Conservation (phyloP, 2,888 invertebrate species). For the Julus scanicus region DNA sequence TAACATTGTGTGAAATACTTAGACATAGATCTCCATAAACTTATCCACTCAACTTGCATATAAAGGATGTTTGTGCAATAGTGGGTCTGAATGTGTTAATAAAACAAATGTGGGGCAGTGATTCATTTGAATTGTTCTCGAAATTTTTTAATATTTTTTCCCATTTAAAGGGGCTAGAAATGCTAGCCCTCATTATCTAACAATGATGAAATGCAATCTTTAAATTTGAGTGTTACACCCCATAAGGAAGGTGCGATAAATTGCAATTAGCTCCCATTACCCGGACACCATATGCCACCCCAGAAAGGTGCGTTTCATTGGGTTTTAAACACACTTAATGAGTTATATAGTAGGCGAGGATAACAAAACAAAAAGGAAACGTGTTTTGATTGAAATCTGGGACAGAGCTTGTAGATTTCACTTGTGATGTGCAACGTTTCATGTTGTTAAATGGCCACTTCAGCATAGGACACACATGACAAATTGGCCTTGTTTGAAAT, state of each 20-base stretch:
- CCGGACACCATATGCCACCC: conserved; percentile 3
- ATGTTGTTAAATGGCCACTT: not conserved
- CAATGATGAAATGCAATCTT: not conserved
- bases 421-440: conserved; percentile 16
- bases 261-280: not conserved
- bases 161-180: not conserved
- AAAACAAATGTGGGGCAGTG: not conserved
- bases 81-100: not conserved
- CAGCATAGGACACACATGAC: conserved; percentile 8
- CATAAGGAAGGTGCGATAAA: conserved; percentile 20
- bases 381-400: conserved; percentile 20
- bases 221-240: not conserved
- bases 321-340: not conserved
- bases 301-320: conserved; percentile 14
- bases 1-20: too few species aligned
- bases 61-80: too few species aligned
- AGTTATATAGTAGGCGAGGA: conserved; percentile 1
- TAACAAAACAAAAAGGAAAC: not conserved
- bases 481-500: conserved; percentile 25
- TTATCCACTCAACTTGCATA: too few species aligned
- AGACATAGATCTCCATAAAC: too few species aligned
- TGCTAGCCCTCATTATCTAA: conserved; percentile 3
- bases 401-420: not conserved
- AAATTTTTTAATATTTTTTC: conserved; percentile 10
- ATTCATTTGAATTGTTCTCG: conserved; percentile 12